phyloP scores from a whole-genome alignment of 1,140 invertebrate species.

The Leptinotarsa undecemlineata region DNA sequence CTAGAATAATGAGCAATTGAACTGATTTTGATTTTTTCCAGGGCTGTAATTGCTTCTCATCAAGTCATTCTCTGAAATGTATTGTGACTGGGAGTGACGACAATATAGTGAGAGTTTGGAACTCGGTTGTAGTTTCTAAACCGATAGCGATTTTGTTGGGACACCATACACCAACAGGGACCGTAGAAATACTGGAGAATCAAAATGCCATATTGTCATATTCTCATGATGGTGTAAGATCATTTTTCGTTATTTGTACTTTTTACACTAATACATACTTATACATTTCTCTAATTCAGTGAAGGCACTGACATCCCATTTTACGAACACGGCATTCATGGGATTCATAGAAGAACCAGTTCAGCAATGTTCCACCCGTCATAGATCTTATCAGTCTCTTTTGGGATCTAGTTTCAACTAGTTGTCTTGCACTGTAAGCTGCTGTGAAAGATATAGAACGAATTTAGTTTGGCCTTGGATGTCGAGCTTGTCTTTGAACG shows the following conservation, averaged over 20 bases:
- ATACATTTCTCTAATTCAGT: too few relatives aligned
- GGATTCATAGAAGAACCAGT: too few relatives aligned
- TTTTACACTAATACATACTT: too few relatives aligned
- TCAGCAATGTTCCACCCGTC: too few relatives aligned
- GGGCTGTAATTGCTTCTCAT: slow-evolving; percentile 60
- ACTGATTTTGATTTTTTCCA: slow-evolving; percentile 38
- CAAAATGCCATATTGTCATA: slow-evolving; percentile 56
- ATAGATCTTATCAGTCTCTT: not conserved
- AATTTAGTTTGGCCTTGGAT: too few relatives aligned
- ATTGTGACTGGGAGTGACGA: slow-evolving; percentile 58
- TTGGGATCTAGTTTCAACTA: not conserved
- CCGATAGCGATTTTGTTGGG: slow-evolving; percentile 48
- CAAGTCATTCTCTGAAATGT: slow-evolving; percentile 53
- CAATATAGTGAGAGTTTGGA: slow-evolving; percentile 58
- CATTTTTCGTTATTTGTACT: not conserved
- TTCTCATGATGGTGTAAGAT: slow-evolving; percentile 58
- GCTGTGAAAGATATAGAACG: too few relatives aligned
- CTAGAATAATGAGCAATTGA: too few relatives aligned
- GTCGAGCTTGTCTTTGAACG: too few relatives aligned
- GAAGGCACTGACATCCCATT: too few relatives aligned
- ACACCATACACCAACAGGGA: slow-evolving; percentile 53
- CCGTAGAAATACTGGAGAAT: slow-evolving; percentile 56
- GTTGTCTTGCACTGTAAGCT: too few relatives aligned
- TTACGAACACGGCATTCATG: too few relatives aligned
- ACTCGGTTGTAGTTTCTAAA: slow-evolving; percentile 53